These are phyloP conservation scores for Dryococelus australis DNA, from an alignment of 2,888 invertebrate genomes.

Conservation along the genomic window DNA sequence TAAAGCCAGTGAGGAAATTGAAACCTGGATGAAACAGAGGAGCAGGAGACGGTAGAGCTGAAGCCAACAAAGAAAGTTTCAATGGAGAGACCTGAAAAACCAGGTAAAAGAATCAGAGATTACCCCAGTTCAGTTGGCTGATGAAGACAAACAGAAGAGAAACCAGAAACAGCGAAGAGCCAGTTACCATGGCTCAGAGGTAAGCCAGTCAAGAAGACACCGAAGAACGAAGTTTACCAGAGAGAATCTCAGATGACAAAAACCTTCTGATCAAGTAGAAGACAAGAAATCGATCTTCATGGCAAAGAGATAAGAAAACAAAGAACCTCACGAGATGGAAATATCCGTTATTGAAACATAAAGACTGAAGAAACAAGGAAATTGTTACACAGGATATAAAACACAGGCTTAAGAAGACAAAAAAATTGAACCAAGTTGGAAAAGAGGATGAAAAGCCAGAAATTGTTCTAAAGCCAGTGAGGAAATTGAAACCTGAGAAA, in stretches of 20 bases:
- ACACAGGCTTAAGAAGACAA: conserved; percentile 41
- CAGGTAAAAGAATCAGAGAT: neutral
- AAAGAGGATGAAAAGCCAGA: conserved; percentile 50
- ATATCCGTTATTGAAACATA: conserved; percentile 35
- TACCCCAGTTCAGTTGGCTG: conserved; percentile 13
- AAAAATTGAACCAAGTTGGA: conserved; percentile 58
- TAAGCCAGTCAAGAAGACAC: neutral
- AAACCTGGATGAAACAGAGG: conserved; percentile 35
- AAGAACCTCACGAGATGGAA: too few relatives aligned
- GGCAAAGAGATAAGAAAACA: conserved; percentile 36
- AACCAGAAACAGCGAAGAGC: conserved; percentile 39
- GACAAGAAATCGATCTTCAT: conserved; percentile 35
- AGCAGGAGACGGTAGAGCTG: conserved; percentile 41
- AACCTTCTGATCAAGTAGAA: conserved; percentile 43
- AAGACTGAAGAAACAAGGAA: conserved; percentile 43
- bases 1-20: conserved; percentile 48
- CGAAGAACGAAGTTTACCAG: conserved; percentile 18
- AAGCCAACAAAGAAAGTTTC: conserved; percentile 37
- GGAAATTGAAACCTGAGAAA: conserved; percentile 44
- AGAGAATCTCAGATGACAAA: neutral
- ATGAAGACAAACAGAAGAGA: conserved; percentile 42
- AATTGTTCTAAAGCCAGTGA: conserved; percentile 47
- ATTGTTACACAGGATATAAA: conserved; percentile 44
- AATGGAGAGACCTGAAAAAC: conserved; percentile 29
- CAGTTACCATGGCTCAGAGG: conserved; percentile 32